Base-by-base conservation (phyloP, 1,140 invertebrate genomes). In the Steinernema khuongi region DNA sequence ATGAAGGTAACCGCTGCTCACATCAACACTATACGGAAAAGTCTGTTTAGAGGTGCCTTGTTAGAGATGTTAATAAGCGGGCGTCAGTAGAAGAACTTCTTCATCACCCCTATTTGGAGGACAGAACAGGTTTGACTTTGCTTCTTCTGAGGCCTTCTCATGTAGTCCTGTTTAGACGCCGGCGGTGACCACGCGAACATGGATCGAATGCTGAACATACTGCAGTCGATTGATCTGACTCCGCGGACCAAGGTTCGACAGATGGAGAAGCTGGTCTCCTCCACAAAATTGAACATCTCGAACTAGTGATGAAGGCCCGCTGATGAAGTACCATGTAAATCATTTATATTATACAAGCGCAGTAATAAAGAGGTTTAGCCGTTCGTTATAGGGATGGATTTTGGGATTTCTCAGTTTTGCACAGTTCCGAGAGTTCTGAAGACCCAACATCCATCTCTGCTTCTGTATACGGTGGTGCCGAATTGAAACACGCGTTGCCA, bases 51-150 rank as follows among this genome's bases (percentile, higher is more conserved):
- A 88, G 87, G 74, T 93, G 92, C 81, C 87, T 94, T n/a, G 88
- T 88, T 66, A 87, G 90, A 74, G 88, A 93, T 83, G 89, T 90
- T 1, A 90, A 90, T 80, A 83, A 88, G 29, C 87, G 92, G 73
- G 90, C 91, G 0, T 90, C 90, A 0, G 90, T 92, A 18, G 87
- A 89, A 19, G 89, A 93, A 71, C 86, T 94, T 11, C 84, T 93
- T 1, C 79, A 88, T 67, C 88, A 92, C 86, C 88, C 89, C 1
- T 92, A 91, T 79, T 83, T 89, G 70, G 17, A 36, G 18, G 33
- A 50, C 18, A 71, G 26, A 18, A 1, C 33, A 71, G 1, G 1
- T 36, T 14, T 69, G 11, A 17, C 68, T 69, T 14, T n/a, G 4
- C 30, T 67, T 4, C 30, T 67, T 67, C 41, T 17, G 41, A 43